Conservation (phyloP, 92 coral and sea anemone species). For the Isaurus tuberculatus region DNA sequence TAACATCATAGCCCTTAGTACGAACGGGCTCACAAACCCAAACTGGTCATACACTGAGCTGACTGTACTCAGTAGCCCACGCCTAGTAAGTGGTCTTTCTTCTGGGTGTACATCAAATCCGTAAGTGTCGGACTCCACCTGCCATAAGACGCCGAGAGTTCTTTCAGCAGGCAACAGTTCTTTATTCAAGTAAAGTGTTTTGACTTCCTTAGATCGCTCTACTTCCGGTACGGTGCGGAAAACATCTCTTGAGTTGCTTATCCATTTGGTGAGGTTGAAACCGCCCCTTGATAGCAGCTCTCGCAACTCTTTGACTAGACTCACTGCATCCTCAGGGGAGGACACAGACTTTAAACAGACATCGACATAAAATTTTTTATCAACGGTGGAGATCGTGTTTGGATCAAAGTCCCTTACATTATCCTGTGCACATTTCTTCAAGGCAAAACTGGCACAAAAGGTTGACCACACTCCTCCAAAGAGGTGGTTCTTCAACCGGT, state of each 20-base stretch:
- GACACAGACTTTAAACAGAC: slow-evolving; percentile 47
- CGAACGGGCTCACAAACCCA: slow-evolving; percentile 55
- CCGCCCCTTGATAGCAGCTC: no score
- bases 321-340: slow-evolving; percentile 36
- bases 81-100: slow-evolving; percentile 52
- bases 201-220: slow-evolving; percentile 48
- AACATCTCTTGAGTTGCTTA: slow-evolving; percentile 50
- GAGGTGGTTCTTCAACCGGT: slow-evolving; percentile 47
- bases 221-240: slow-evolving; percentile 46
- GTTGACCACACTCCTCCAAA: slow-evolving; percentile 48
- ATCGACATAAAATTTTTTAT: slow-evolving; percentile 42
- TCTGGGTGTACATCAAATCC: slow-evolving; percentile 47
- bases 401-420: slow-evolving; percentile 39
- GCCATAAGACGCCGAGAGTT: slow-evolving; percentile 49
- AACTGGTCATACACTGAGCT: slow-evolving; percentile 59
- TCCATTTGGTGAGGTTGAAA: slow-evolving; percentile 51
- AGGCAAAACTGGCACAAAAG: slow-evolving; percentile 39
- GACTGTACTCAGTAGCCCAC: slow-evolving; percentile 49
- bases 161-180: slow-evolving; percentile 43
- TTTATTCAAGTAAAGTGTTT: slow-evolving; percentile 32
- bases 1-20: slow-evolving; percentile 50
- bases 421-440: no score
- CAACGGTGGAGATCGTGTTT: slow-evolving; percentile 35
- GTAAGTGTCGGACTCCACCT: slow-evolving; percentile 14
- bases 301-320: no score